Evolutionary conservation across 1,140 invertebrate species (phyloP), one percentile per base, ranked within the genome.

Genomic region (Luehdorfia chinensis): DNA sequence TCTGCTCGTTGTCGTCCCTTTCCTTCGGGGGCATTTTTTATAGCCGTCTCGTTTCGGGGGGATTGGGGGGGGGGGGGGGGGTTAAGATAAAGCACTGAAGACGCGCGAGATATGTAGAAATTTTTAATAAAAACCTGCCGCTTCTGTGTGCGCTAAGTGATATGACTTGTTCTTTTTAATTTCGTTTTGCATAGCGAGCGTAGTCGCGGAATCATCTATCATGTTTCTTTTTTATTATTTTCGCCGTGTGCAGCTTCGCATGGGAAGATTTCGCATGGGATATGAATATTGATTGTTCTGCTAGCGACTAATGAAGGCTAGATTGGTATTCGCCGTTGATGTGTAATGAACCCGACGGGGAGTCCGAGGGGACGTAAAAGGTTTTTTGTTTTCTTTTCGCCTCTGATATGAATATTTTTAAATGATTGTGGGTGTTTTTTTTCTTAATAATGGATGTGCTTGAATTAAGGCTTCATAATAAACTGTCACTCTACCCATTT

Each of bases 121-220:
- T 81, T 84, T 84, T 84, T 84, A 81, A 84, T 80, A 81, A 81
- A 75, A 81, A 77, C 63, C 75, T 41, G 3, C 14, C 73, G 77
- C 65, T 58, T 72, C 69, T 78, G 80, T 81, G 80, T 81, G 77
- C 75, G 70, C 76, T 84, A 84, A 84, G 77, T 84, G 78, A 83
- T 84, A 83, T 83, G 77, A 64, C 77, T 80, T 84, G 80, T 84
- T 84, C 75, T 81, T 84, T 84, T 84, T 84, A 80, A 81, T 81
- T 84, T 84, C 70, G 77, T 84, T 67, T 59, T 84, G 67, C 69
- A 69, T 66, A 68, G 69, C 63, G 60, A 45, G 54, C 65, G 61
- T 56, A 61, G 66, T 61, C 49, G 55, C 41, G 37, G 63, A 58
- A 83, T 76, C 74, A 83, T 83, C 75, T 76, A 78, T 83, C 78